phyloP scores from a whole-genome alignment of 1,140 invertebrate genomes.

The Cydia splendana region DNA sequence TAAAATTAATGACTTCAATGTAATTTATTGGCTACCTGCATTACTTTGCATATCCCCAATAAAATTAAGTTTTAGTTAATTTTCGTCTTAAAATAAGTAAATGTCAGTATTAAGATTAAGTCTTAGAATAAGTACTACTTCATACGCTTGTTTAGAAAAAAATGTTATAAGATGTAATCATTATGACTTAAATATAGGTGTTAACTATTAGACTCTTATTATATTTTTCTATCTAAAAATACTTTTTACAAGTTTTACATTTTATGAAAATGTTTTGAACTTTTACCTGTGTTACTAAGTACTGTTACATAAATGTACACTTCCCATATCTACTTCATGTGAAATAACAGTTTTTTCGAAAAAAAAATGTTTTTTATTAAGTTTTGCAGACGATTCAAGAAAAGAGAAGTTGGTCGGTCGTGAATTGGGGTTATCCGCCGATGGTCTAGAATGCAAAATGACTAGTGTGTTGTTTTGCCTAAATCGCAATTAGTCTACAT shows the following conservation, averaged over 20 bases:
- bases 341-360: background rate
- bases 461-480: no score
- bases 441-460: no score
- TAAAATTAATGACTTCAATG: no score
- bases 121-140: constrained; percentile 32
- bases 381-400: background rate
- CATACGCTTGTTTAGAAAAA: constrained; percentile 47
- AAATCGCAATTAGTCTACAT: no score
- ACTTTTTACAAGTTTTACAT: constrained; percentile 63
- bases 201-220: constrained; percentile 62
- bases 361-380: background rate
- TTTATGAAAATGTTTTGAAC: constrained; percentile 38
- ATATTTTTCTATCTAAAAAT: constrained; percentile 67
- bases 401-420: background rate
- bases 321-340: constrained; percentile 15
- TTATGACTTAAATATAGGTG: constrained; percentile 48
- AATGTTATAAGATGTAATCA: constrained; percentile 44
- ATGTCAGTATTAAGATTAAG: constrained; percentile 36
- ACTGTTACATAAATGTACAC: background rate
- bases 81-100: constrained; percentile 41
- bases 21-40: no score
- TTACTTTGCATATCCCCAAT: no score
- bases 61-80: constrained; percentile 44
- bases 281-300: constrained; percentile 31
- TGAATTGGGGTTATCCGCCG: no score